Conservation (phyloP, 2,113 vertebrate species). For the Gymnogyps californianus region DNA sequence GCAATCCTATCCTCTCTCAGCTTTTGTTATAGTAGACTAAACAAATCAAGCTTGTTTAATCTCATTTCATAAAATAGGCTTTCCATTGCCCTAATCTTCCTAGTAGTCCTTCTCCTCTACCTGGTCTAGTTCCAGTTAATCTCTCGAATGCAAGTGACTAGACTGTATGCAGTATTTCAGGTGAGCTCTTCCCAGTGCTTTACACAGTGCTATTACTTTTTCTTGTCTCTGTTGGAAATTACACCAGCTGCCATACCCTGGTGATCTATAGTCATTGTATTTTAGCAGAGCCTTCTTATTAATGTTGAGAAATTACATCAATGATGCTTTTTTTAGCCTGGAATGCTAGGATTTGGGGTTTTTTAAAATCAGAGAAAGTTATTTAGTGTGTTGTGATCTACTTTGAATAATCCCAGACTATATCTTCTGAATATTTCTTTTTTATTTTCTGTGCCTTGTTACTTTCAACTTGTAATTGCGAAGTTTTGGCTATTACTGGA, state of each 20-base stretch:
- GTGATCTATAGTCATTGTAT: neutral
- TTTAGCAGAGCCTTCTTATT: neutral
- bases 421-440: neutral
- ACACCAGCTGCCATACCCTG: neutral
- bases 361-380: neutral
- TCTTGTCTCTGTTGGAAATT: neutral
- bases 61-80: neutral
- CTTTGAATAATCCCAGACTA: neutral
- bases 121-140: neutral
- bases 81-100: neutral
- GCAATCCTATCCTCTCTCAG: neutral
- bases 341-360: neutral
- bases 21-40: conserved; percentile 1
- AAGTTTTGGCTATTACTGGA: neutral
- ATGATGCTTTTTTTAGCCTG: neutral
- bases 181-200: neutral
- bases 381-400: neutral
- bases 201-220: neutral
- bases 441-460: neutral
- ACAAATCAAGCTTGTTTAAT: neutral
- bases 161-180: neutral
- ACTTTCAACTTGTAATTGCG: neutral
- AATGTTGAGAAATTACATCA: neutral
- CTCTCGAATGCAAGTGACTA: neutral
- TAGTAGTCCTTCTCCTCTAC: neutral